These are phyloP conservation scores for Drosophila tanythrix DNA, from an alignment of 2,888 invertebrate genomes.

Conservation along the genomic window DNA sequence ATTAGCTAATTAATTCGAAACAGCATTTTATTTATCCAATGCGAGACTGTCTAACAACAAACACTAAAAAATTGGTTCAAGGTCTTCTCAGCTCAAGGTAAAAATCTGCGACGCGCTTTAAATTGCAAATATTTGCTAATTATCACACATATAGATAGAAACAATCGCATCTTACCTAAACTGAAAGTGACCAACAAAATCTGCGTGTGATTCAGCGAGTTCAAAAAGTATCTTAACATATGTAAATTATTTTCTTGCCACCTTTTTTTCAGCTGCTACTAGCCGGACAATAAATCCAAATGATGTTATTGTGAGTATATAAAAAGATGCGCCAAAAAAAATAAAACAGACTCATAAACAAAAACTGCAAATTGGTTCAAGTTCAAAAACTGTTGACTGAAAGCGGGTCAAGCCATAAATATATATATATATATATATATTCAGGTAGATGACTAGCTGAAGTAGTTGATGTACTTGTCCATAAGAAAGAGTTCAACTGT, in stretches of 20 bases:
- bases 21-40: conserved; percentile 29
- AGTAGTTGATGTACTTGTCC: conserved; percentile 17
- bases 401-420: conserved; percentile 66
- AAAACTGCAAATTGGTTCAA: conserved; percentile 69
- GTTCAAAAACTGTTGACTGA: conserved; percentile 64
- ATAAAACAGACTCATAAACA: conserved; percentile 16
- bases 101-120: conserved; percentile 27
- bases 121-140: conserved; percentile 80
- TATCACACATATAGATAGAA: conserved; percentile 43
- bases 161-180: conserved; percentile 38
- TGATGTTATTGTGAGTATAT: conserved; percentile 43
- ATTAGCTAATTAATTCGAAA: conserved; percentile 29
- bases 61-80: conserved; percentile 60
- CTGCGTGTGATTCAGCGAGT: conserved; percentile 36
- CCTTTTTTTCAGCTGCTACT: conserved; percentile 27
- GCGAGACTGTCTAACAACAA: conserved; percentile 16
- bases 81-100: conserved; percentile 62
- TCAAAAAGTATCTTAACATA: conserved; percentile 40
- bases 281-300: conserved; percentile 52
- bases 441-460: not conserved
- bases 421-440: not conserved
- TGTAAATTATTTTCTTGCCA: conserved; percentile 70
- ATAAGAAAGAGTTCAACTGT: conserved; percentile 66
- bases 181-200: conserved; percentile 17
- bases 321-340: conserved; percentile 32